phyloP scores from a whole-genome alignment of 53 echinoderm and acorn worm genomes.

The Temnopleurus reevesii region DNA sequence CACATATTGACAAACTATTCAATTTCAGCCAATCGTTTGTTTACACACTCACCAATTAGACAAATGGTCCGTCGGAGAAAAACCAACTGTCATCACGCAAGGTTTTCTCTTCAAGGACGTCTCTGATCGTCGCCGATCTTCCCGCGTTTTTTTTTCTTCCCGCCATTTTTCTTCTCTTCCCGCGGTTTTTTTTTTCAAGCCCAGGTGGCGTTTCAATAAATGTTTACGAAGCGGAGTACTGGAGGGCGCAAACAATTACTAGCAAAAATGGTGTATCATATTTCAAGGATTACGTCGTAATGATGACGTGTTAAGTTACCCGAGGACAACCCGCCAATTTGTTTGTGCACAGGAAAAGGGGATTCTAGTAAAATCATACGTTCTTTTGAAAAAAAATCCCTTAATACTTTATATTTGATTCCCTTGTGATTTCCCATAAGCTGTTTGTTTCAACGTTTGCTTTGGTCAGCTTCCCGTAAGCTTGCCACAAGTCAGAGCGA shows the following conservation, averaged over 20 bases:
- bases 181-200: background rate
- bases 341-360: background rate
- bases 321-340: background rate
- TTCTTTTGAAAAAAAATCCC: background rate
- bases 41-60: constrained; percentile 14
- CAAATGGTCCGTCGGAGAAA: constrained; percentile 12
- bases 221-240: constrained; percentile 1
- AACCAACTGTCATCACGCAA: constrained; percentile 4
- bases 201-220: constrained; percentile 6
- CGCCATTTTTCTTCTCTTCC: background rate
- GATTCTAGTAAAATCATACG: no score
- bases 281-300: constrained; percentile 25
- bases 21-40: constrained; percentile 33
- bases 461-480: background rate
- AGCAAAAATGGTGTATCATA: background rate
- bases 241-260: constrained; percentile 11
- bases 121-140: background rate
- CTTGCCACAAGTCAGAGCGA: background rate
- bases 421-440: no score
- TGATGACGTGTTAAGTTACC: background rate
- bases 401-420: background rate
- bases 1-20: background rate
- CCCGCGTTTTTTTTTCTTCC: background rate
- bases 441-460: background rate
- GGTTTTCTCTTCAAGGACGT: background rate